These are phyloP conservation scores for Leptobrachium leishanense DNA, from an alignment of 2,113 vertebrate species.

Conservation along the genomic window DNA sequence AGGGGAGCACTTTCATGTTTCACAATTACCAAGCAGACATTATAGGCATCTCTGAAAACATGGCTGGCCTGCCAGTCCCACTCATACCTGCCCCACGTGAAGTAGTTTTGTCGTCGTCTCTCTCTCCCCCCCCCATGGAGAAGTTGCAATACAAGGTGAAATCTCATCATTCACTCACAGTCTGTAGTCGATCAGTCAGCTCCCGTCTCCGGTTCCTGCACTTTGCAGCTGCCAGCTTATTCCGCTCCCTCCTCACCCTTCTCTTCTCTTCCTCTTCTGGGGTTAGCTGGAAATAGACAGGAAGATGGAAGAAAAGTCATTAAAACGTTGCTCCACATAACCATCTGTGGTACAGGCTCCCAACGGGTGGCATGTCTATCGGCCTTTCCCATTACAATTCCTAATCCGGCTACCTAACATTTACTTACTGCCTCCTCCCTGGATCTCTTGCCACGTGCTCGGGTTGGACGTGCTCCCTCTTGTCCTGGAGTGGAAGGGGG, in stretches of 20 bases:
- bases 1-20: too few species aligned
- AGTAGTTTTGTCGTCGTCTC: too few species aligned
- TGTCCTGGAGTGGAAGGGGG: slow-evolving; percentile 64
- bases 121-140: too few species aligned
- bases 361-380: too few species aligned
- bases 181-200: slow-evolving; percentile 90
- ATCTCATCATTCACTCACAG: slow-evolving; percentile 70
- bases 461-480: slow-evolving; percentile 69
- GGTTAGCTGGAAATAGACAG: slow-evolving; percentile 70
- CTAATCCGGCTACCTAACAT: background rate
- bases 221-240: slow-evolving; percentile 92
- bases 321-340: too few species aligned
- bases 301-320: background rate
- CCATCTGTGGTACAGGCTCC: too few species aligned
- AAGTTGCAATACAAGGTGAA: too few species aligned
- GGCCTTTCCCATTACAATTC: too few species aligned
- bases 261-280: slow-evolving; percentile 94
- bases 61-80: too few species aligned
- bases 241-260: slow-evolving; percentile 84
- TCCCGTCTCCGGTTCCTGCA: slow-evolving; percentile 91
- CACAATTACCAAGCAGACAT: too few species aligned
- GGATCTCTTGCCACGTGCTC: slow-evolving; percentile 77
- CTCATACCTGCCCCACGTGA: too few species aligned
- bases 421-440: slow-evolving; percentile 81
- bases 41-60: too few species aligned